These are phyloP conservation scores for Mimas tiliae DNA, from an alignment of 2,888 invertebrate species.

Conservation along the genomic window DNA sequence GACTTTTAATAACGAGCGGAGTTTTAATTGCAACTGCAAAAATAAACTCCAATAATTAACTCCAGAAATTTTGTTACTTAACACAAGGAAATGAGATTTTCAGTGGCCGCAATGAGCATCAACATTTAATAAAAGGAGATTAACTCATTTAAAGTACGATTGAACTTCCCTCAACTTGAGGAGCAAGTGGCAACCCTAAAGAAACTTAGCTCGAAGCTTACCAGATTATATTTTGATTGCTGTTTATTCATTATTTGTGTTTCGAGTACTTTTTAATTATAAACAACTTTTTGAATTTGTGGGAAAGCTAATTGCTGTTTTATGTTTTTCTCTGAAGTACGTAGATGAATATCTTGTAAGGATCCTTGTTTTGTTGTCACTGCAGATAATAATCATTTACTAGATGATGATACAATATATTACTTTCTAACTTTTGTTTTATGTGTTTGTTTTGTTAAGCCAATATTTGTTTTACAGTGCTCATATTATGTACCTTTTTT, in stretches of 20 bases:
- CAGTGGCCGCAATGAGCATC: conserved; percentile 64
- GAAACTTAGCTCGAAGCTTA: conserved; percentile 43
- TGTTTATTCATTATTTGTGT: conserved; percentile 52
- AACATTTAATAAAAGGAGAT: conserved; percentile 80
- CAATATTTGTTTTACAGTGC: too few species aligned
- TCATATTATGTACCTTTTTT: too few species aligned
- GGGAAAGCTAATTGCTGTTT: conserved; percentile 13
- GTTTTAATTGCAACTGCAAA: conserved; percentile 23
- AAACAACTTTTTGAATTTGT: conserved; percentile 33
- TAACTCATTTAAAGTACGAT: conserved; percentile 81
- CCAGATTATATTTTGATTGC: conserved; percentile 56
- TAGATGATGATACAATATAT: too few species aligned
- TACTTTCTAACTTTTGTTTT: too few species aligned
- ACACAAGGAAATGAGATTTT: conserved; percentile 61
- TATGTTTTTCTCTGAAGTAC: background rate
- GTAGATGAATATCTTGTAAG: background rate
- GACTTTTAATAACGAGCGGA: conserved; percentile 14
- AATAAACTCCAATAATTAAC: conserved; percentile 32
- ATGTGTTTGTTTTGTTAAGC: too few species aligned
- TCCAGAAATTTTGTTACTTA: conserved; percentile 54
- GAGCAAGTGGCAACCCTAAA: conserved; percentile 50
- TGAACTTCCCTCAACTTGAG: conserved; percentile 63
- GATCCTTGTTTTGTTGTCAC: background rate
- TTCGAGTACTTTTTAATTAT: conserved; percentile 42
- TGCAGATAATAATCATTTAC: background rate